Base-by-base conservation (phyloP, 2,113 vertebrate genomes). In the Numenius arquata region DNA sequence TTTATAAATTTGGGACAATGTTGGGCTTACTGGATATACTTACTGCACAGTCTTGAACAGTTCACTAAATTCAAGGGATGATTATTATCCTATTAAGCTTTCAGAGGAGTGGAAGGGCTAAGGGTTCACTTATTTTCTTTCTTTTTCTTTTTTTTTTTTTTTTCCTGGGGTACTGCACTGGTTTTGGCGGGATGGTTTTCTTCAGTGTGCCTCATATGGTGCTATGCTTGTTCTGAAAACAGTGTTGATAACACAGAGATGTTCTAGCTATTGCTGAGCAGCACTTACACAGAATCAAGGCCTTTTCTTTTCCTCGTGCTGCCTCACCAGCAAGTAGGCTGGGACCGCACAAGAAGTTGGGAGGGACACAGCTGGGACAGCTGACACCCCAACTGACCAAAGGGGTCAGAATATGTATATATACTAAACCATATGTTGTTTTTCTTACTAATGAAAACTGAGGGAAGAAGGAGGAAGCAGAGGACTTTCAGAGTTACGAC, bases 401-500 rank as follows among this genome's bases (percentile, higher is more conserved):
- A 48, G 12, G 2, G 3, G 4, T 74, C 25, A 74, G 16, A 68
- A 1, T 11, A 65, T 19, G 15, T 29, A 34, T 18, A 16, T 25
- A 34, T 32, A 32, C 9, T 26, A 81, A 55, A 85, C 8, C 4
- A 52, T n/a, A 38, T 12, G 40, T 47, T 0, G 1, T 26, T 2
- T 2, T 72, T 15, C 10, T 81, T 3, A 14, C 6, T 12, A 80
- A 23, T 29, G 53, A 79, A 75, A 75, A 30, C 13, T 58, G 5
- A 1, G 23, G 9, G 15, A 66, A 75, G 21, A 41, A 61, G 20
- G 12, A 55, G 17, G 8, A 36, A 59, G 59, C 0, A 4, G 17
- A 7, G 5, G 3, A 15, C 0, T 0, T 67, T 72, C 11, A 1
- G 7, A 41, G 7, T 38, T 3, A 36, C 20, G 27, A 4, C 0